A percentile compares a stretch with the other conserved stretches of the same genome.
Evolutionary conservation across 2,113 vertebrate species (phyloP).

Genomic region (Melanotaenia duboulayi): DNA sequence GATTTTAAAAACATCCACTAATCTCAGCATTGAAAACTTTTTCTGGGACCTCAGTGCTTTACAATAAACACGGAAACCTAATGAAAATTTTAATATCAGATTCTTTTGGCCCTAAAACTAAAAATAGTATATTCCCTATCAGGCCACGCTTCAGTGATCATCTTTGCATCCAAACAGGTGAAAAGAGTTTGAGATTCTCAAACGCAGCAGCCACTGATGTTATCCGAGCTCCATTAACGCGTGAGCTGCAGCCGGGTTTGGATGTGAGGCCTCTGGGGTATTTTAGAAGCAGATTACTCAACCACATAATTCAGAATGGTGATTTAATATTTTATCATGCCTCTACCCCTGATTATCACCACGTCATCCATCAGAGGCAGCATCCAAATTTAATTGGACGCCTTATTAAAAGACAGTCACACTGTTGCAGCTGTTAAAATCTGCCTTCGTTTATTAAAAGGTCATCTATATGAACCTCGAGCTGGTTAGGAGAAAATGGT

Average conservation of each 20-base stretch:
- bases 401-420: background rate
- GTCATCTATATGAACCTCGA: background rate
- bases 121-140: background rate
- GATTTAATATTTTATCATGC: slow-evolving; percentile 43
- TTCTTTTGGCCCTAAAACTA: too few species aligned
- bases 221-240: background rate
- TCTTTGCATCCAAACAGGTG: slow-evolving; percentile 9
- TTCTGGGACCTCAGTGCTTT: background rate
- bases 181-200: background rate
- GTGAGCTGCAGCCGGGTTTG: background rate
- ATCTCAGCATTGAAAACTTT: background rate
- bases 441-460: background rate
- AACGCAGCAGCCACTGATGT: slow-evolving; percentile 16
- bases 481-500: background rate
- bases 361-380: slow-evolving; percentile 17
- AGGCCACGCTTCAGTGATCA: background rate
- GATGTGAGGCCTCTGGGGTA: slow-evolving; percentile 5
- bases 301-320: slow-evolving; percentile 6
- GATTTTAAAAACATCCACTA: background rate
- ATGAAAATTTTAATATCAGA: too few species aligned
- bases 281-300: slow-evolving; percentile 46
- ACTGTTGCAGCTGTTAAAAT: background rate
- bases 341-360: background rate
- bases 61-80: too few species aligned
- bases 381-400: slow-evolving; percentile 7